These are phyloP conservation scores for Melanotaenia nigrans DNA, from an alignment of 2,797 vertebrate species.

Conservation along the genomic window DNA sequence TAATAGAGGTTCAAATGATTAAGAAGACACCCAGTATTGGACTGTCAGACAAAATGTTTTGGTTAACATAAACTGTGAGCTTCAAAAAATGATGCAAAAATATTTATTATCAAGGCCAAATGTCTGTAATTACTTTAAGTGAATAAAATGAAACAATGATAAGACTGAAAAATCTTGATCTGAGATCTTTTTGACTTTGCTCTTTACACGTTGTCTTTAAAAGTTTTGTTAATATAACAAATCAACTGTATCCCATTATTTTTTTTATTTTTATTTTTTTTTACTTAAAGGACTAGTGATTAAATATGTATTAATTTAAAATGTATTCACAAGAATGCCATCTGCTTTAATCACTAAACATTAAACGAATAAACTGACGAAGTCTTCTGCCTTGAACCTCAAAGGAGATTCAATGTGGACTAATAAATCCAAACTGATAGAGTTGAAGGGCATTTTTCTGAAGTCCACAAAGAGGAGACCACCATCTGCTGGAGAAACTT, in stretches of 20 bases:
- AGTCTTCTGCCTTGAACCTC: not conserved
- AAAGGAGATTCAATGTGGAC: not conserved
- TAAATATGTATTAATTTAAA: not conserved
- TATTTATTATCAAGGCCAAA: too few species aligned
- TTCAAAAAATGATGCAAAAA: too few species aligned
- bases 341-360: not conserved
- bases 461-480: conserved; percentile 36
- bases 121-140: not conserved
- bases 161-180: not conserved
- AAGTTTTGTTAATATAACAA: too few species aligned
- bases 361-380: not conserved
- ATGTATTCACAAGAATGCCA: not conserved
- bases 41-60: not conserved
- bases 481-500: conserved; percentile 54
- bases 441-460: not conserved
- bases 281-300: not conserved
- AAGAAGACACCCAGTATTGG: not conserved
- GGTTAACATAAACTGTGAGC: not conserved
- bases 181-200: not conserved
- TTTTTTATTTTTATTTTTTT: too few species aligned
- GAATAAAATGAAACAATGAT: not conserved
- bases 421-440: not conserved
- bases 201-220: too few species aligned
- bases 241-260: too few species aligned
- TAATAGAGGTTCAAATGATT: too few species aligned